Evolutionary conservation across 2,113 vertebrate species (phyloP).

Genomic region (Otis tarda): DNA sequence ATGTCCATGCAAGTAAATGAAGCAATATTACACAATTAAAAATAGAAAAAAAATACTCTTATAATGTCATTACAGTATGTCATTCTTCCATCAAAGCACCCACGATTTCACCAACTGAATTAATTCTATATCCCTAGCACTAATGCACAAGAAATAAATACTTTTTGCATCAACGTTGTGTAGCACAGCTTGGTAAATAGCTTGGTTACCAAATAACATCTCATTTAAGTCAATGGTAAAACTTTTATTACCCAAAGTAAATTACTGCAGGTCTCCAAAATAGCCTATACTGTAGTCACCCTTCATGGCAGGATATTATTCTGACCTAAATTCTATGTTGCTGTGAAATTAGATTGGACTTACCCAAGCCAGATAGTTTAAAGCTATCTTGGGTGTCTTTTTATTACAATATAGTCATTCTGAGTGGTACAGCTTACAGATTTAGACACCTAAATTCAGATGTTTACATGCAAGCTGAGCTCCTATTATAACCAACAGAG

Average conservation of each 20-base stretch:
- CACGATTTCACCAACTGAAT: not conserved
- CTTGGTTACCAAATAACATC: not conserved
- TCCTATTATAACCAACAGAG: not conserved
- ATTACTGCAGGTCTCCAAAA: not conserved
- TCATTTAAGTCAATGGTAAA: not conserved
- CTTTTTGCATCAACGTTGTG: not conserved
- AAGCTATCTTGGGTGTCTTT: not conserved
- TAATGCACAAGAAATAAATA: not conserved
- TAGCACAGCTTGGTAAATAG: not conserved
- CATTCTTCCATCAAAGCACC: not conserved
- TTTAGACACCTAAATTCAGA: constrained; percentile 14
- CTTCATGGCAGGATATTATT: not conserved
- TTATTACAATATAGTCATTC: not conserved
- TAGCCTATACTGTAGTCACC: not conserved
- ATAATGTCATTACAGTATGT: not conserved
- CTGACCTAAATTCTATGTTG: not conserved
- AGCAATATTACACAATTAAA: not conserved
- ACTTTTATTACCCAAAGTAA: not conserved
- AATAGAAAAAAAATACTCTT: not conserved
- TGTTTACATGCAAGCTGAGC: not conserved
- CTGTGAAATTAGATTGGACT: constrained; percentile 19
- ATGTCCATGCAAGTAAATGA: constrained; percentile 7
- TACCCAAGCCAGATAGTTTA: not conserved
- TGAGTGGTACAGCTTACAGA: not conserved
- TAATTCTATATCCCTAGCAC: not conserved